Conservation (phyloP, 2,888 invertebrate species). For the Chirona hameri region DNA sequence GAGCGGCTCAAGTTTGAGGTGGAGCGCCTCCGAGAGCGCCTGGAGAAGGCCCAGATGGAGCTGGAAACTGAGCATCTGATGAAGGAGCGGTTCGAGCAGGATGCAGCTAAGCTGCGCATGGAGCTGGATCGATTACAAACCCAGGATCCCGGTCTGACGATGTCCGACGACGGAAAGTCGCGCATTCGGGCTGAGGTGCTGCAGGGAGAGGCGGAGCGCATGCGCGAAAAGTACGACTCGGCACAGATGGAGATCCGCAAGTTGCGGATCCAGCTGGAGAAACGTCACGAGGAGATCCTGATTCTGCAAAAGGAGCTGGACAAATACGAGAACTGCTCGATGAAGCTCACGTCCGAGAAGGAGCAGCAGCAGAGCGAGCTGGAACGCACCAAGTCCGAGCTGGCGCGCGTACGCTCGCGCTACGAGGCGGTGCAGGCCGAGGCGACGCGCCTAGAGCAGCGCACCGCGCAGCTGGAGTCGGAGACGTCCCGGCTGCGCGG, state of each 20-base stretch:
- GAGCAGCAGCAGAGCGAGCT: conserved; percentile 25
- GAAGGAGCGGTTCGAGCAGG: conserved; percentile 62
- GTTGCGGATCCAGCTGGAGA: conserved; percentile 37
- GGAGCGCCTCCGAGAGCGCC: conserved; percentile 41
- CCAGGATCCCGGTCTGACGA: conserved; percentile 54
- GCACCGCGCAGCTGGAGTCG: conserved; percentile 50
- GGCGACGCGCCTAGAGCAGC: conserved; percentile 47
- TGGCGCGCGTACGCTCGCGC: conserved; percentile 52
- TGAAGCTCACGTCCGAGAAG: conserved; percentile 31
- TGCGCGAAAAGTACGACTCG: conserved; percentile 38
- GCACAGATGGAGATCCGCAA: conserved; percentile 39
- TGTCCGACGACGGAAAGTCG: conserved; percentile 23
- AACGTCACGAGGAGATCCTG: conserved; percentile 37
- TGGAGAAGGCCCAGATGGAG: conserved; percentile 76
- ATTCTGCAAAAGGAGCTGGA: conserved; percentile 36
- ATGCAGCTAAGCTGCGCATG: conserved; percentile 61
- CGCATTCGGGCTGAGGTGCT: neutral
- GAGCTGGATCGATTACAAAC: conserved; percentile 60
- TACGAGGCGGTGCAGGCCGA: conserved; percentile 48
- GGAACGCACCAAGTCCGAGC: conserved; percentile 35
- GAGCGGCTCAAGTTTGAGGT: conserved; percentile 42
- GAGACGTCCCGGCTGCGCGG: conserved; percentile 51
- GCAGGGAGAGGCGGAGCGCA: conserved; percentile 32
- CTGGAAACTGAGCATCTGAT: conserved; percentile 60
- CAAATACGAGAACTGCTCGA: conserved; percentile 32